A percentile compares a stretch with the other conserved stretches of the same genome.
phyloP scores from a whole-genome alignment of 2,888 invertebrate genomes.

The Eristalinus aeneus region DNA sequence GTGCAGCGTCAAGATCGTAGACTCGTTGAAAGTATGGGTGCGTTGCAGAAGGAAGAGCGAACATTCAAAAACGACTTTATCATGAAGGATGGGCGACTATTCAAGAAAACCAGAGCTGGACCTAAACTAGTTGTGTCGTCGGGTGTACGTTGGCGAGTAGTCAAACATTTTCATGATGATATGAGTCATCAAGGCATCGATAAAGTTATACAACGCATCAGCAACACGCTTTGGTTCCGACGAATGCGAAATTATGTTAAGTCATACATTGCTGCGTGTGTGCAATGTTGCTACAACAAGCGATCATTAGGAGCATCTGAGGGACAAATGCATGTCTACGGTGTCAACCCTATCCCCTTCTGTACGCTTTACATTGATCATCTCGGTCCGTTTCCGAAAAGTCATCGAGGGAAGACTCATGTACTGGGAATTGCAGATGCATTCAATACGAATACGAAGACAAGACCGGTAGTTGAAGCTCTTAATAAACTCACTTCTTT shows the following conservation, averaged over 20 bases:
- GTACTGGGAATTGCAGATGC: conserved; percentile 28
- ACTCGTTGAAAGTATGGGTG: too few species aligned
- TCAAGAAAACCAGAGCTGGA: background rate
- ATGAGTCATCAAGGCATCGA: conserved; percentile 57
- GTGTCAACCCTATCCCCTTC: conserved; percentile 60
- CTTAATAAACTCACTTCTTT: conserved; percentile 45
- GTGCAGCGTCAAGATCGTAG: conserved; percentile 10
- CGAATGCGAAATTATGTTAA: conserved; percentile 58
- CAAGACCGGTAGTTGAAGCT: conserved; percentile 22
- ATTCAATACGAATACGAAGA: conserved; percentile 50
- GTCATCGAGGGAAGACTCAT: conserved; percentile 26
- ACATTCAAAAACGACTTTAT: background rate
- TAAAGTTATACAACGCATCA: conserved; percentile 53
- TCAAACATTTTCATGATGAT: conserved; percentile 60
- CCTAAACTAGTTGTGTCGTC: conserved; percentile 51
- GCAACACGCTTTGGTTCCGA: conserved; percentile 57
- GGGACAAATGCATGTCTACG: conserved; percentile 66
- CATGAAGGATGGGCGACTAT: too few species aligned
- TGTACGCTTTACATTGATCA: conserved; percentile 40
- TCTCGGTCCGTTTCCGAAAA: conserved; percentile 41
- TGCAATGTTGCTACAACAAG: conserved; percentile 77
- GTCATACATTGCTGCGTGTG: conserved; percentile 48
- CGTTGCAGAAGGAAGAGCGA: background rate
- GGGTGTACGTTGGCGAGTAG: conserved; percentile 51
- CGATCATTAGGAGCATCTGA: conserved; percentile 57